phyloP scores from a whole-genome alignment of 2,888 invertebrate genomes.

The Monoplex corrugatus region DNA sequence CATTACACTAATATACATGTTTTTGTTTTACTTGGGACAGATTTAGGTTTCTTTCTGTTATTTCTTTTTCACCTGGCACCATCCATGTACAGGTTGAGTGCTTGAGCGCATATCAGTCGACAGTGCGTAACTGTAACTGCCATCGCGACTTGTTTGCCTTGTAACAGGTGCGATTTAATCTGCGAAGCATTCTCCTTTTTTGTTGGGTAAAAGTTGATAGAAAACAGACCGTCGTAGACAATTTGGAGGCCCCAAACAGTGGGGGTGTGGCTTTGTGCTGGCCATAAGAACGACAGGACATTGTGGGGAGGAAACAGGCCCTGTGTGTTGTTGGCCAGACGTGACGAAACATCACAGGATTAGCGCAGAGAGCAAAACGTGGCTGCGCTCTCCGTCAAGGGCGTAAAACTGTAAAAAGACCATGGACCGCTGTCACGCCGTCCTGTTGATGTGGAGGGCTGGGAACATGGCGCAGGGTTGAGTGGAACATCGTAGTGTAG shows the following conservation, averaged over 20 bases:
- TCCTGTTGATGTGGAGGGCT: background rate
- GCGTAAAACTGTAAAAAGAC: background rate
- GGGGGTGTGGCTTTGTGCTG: background rate
- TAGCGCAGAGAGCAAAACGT: too few relatives aligned
- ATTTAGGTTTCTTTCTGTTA: background rate
- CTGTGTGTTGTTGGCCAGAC: background rate
- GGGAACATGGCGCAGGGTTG: background rate
- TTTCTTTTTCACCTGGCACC: background rate
- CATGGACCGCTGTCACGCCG: background rate
- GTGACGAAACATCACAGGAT: too few relatives aligned
- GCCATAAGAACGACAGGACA: too few relatives aligned
- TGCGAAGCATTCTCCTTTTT: too few relatives aligned
- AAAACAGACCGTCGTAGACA: background rate
- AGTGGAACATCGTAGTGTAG: background rate
- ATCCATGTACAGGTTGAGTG: background rate
- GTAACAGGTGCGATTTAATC: too few relatives aligned
- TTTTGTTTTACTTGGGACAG: background rate
- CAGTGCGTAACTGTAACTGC: too few relatives aligned
- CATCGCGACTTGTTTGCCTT: too few relatives aligned
- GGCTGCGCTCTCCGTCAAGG: too few relatives aligned
- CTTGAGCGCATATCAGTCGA: slow-evolving; percentile 17
- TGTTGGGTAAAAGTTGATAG: background rate
- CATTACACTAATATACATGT: background rate
- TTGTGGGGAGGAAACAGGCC: background rate
- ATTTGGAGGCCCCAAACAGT: background rate